These are phyloP conservation scores for Eupithecia inturbata DNA, from an alignment of 2,888 invertebrate genomes.

Conservation along the genomic window DNA sequence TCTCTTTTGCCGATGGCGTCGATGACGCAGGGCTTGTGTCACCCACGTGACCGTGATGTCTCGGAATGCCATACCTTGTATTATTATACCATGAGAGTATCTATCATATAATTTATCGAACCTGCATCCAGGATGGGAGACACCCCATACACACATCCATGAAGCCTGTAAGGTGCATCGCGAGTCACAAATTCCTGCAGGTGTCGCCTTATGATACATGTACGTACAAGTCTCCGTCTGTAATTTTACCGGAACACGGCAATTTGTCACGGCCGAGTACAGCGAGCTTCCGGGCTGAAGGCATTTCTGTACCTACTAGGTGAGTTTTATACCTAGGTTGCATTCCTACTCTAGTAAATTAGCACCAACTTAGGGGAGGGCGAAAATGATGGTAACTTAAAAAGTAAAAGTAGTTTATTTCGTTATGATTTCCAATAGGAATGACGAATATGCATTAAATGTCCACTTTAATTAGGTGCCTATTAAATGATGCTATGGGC, in stretches of 20 bases:
- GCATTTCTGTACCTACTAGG: constrained; percentile 13
- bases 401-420: background rate
- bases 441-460: background rate
- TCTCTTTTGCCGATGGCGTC: too few species aligned
- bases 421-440: background rate
- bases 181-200: constrained; percentile 12
- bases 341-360: background rate
- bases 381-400: background rate
- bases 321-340: background rate
- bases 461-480: background rate
- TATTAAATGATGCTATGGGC: background rate
- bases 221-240: constrained; percentile 19
- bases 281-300: constrained; percentile 22
- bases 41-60: too few species aligned
- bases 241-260: constrained; percentile 29
- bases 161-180: constrained; percentile 12
- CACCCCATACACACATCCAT: background rate
- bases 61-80: too few species aligned
- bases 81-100: too few species aligned
- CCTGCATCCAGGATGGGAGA: background rate
- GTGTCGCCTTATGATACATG: constrained; percentile 7
- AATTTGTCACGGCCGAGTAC: constrained; percentile 28
- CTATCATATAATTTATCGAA: background rate
- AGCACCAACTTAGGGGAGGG: background rate
- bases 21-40: too few species aligned